Conservation (phyloP, 1,140 invertebrate genomes). For the Drosophila cardini region DNA sequence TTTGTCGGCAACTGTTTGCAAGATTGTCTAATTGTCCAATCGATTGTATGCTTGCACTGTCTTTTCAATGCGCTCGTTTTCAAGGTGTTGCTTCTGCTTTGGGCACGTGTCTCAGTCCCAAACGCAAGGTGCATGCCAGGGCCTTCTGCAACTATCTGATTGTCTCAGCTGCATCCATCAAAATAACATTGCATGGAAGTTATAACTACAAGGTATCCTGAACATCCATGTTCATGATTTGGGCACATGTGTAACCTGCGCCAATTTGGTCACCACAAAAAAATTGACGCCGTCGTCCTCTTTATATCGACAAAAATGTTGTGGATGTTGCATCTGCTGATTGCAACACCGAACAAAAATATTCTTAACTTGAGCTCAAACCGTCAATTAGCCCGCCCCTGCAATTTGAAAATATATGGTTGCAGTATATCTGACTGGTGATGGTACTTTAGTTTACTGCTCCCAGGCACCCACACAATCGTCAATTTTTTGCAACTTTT, state of each 20-base stretch:
- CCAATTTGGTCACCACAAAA: conserved; percentile 70
- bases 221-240: conserved; percentile 69
- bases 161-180: conserved; percentile 64
- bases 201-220: conserved; percentile 26
- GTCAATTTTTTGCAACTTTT: conserved; percentile 54
- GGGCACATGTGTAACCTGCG: conserved; percentile 79
- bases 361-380: conserved; percentile 38
- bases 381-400: conserved; percentile 81
- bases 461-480: conserved; percentile 69
- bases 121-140: conserved; percentile 48
- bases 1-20: conserved; percentile 71
- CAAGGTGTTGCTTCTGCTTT: conserved; percentile 46
- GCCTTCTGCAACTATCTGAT: conserved; percentile 64
- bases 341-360: conserved; percentile 54
- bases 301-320: conserved; percentile 35
- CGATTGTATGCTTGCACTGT: conserved; percentile 21
- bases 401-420: conserved; percentile 70
- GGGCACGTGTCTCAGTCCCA: conserved; percentile 59
- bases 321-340: conserved; percentile 75
- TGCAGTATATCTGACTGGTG: background rate
- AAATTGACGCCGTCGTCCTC: conserved; percentile 30
- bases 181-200: conserved; percentile 52
- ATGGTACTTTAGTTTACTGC: conserved; percentile 30
- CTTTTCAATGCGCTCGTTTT: conserved; percentile 13
- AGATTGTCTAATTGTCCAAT: conserved; percentile 64